Percentiles rank a stretch among this genome's conserved stretches.
phyloP scores from a whole-genome alignment of 1,140 invertebrate genomes.

The Drosophila nebulosa region DNA sequence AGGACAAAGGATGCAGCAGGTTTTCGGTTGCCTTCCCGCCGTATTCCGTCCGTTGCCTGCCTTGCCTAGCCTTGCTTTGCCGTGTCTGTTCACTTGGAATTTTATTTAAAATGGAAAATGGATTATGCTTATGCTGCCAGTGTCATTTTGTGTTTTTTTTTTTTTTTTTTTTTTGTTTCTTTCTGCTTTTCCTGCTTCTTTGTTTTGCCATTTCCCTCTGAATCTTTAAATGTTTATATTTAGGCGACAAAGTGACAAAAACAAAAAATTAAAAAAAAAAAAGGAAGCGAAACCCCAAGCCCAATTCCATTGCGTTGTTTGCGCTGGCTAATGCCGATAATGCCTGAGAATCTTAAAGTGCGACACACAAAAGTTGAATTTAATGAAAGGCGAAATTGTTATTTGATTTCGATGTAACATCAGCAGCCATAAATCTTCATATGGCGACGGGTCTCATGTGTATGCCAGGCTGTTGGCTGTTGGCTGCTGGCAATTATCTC shows the following conservation, averaged over 20 bases:
- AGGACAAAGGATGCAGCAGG: constrained; percentile 45
- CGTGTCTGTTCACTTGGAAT: constrained; percentile 74
- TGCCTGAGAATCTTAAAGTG: constrained; percentile 46
- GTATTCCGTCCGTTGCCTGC: constrained; percentile 23
- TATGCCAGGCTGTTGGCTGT: neutral
- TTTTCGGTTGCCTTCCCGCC: constrained; percentile 2
- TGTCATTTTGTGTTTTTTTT: no score
- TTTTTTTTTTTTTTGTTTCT: constrained; percentile 23
- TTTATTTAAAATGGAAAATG: constrained; percentile 79
- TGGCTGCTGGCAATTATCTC: constrained; percentile 66
- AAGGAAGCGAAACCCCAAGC: neutral
- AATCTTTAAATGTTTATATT: constrained; percentile 70
- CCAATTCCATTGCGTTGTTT: neutral
- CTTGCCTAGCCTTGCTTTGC: constrained; percentile 36
- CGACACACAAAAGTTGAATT: constrained; percentile 55
- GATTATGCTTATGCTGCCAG: constrained; percentile 56
- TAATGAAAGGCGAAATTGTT: constrained; percentile 74
- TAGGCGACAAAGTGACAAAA: constrained; percentile 57
- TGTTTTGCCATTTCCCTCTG: constrained; percentile 37
- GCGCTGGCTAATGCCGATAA: constrained; percentile 29
- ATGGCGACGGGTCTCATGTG: constrained; percentile 56
- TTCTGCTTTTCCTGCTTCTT: neutral
- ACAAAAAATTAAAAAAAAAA: neutral
- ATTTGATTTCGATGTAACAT: constrained; percentile 57
- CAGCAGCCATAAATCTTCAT: constrained; percentile 61